phyloP scores from a whole-genome alignment of 2,797 vertebrate species.

The Lycodopsis pacificus region DNA sequence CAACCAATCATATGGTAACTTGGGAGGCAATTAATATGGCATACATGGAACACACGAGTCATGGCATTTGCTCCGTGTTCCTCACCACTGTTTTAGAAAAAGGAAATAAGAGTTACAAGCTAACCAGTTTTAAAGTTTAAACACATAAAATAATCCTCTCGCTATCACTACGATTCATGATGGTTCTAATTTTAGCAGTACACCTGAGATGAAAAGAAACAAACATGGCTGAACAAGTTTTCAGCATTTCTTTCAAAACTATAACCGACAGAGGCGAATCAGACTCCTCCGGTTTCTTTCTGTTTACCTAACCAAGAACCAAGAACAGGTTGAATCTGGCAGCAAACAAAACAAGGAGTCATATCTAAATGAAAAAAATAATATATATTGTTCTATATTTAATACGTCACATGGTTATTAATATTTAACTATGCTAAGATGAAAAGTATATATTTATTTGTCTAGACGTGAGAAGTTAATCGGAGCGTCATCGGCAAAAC shows the following conservation, averaged over 20 bases:
- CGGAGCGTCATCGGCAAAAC: neutral
- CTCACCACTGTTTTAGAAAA: neutral
- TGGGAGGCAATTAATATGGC: neutral
- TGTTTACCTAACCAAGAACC: neutral
- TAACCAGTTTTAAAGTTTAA: neutral
- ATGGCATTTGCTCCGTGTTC: neutral
- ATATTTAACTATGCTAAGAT: neutral
- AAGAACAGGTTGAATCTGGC: too few relatives aligned
- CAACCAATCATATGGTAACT: neutral
- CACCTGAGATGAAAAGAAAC: neutral
- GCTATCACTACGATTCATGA: constrained; percentile 22
- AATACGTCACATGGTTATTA: too few relatives aligned
- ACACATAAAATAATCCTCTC: constrained; percentile 3
- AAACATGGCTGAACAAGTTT: neutral
- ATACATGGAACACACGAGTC: neutral
- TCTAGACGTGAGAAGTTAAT: neutral
- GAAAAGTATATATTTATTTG: neutral
- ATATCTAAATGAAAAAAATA: neutral
- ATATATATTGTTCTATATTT: too few relatives aligned
- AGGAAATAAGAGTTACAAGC: too few relatives aligned
- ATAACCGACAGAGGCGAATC: neutral
- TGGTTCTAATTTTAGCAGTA: constrained; percentile 36
- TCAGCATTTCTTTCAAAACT: constrained; percentile 4
- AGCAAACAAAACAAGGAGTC: neutral
- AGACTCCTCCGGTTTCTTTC: neutral